Conservation (phyloP, 2,888 invertebrate genomes). For the Autographa gamma region DNA sequence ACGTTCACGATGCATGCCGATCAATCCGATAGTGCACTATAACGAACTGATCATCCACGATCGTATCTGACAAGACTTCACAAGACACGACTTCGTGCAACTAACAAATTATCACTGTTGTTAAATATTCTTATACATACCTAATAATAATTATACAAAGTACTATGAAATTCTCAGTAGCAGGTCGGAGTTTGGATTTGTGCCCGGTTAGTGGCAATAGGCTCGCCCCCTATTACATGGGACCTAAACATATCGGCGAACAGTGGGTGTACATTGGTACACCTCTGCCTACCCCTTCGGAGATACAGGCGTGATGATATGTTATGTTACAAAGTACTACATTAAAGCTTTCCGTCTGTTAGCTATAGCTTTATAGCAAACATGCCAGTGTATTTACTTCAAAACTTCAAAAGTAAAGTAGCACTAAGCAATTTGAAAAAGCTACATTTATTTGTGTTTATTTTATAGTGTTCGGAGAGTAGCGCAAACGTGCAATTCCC, state of each 20-base stretch:
- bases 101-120: not conserved
- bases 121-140: no score
- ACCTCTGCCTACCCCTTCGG: no score
- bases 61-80: slow-evolving; percentile 56
- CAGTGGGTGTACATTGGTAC: no score
- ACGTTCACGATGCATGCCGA: slow-evolving; percentile 71
- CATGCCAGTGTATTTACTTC: not conserved
- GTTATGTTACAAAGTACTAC: no score
- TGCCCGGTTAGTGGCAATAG: no score
- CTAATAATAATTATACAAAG: no score
- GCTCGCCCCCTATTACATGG: no score
- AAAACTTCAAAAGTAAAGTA: slow-evolving; percentile 7
- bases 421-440: slow-evolving; percentile 25
- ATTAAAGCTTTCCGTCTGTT: not conserved
- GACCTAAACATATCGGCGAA: no score
- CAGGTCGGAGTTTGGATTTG: no score
- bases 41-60: slow-evolving; percentile 67
- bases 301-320: no score
- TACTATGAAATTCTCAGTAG: no score
- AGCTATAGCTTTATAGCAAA: slow-evolving; percentile 17
- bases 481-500: slow-evolving; percentile 41
- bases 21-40: slow-evolving; percentile 60
- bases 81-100: slow-evolving; percentile 57
- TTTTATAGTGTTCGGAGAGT: slow-evolving; percentile 29
- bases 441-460: slow-evolving; percentile 28